These are phyloP conservation scores for Myotis brandtii DNA, from an alignment of 2,113 vertebrate genomes.

Conservation along the genomic window DNA sequence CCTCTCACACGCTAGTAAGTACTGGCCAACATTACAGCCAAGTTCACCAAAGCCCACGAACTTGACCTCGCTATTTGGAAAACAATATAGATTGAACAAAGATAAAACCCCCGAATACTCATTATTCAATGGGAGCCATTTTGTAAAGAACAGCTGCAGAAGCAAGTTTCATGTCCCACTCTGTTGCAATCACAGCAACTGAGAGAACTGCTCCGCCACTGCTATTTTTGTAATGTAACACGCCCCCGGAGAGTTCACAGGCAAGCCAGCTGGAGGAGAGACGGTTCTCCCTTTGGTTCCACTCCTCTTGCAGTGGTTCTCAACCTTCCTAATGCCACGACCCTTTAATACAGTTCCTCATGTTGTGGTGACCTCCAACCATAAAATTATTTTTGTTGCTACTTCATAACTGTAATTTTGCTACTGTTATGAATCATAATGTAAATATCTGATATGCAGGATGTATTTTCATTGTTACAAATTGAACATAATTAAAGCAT, in stretches of 20 bases:
- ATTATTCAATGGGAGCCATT: conserved; percentile 42
- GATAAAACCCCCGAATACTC: not conserved
- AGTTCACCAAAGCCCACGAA: not conserved
- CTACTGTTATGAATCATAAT: too few relatives aligned
- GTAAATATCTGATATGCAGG: too few relatives aligned
- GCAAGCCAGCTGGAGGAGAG: conserved; percentile 42
- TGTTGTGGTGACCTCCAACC: too few relatives aligned
- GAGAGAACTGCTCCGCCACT: conserved; percentile 19
- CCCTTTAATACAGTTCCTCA: too few relatives aligned
- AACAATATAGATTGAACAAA: not conserved
- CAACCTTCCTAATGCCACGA: too few relatives aligned
- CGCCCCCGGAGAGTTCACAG: conserved; percentile 70
- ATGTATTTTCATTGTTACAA: too few relatives aligned
- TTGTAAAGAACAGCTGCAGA: conserved; percentile 65
- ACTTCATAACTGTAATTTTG: too few relatives aligned
- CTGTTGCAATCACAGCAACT: conserved; percentile 65
- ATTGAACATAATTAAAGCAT: too few relatives aligned
- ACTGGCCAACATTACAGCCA: not conserved
- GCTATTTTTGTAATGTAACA: conserved; percentile 70
- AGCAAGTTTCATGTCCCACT: conserved; percentile 58
- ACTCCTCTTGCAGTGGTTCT: not conserved
- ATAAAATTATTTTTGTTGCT: too few relatives aligned
- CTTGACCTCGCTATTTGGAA: not conserved
- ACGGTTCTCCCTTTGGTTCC: conserved; percentile 46
- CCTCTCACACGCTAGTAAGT: not conserved